Evolutionary conservation across 2,888 invertebrate genomes (phyloP).

Genomic region (Xanthia togata): DNA sequence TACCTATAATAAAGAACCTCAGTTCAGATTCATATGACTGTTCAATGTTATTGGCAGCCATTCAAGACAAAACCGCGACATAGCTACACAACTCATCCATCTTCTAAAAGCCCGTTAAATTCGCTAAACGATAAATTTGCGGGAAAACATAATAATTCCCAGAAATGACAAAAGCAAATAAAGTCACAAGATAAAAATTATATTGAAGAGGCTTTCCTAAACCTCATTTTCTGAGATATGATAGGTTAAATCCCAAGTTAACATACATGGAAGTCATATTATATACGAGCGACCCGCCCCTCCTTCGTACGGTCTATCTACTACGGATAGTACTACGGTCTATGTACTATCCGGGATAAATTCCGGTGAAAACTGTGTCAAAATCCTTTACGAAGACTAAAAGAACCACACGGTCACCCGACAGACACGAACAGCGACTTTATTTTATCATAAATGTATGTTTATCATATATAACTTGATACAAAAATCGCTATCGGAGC

Average conservation of each 20-base stretch:
- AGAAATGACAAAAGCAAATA: background rate
- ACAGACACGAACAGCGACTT: too few relatives aligned
- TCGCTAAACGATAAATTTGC: constrained; percentile 1
- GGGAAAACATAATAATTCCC: background rate
- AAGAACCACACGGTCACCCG: too few relatives aligned
- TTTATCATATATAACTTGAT: background rate
- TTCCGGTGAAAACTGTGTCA: too few relatives aligned
- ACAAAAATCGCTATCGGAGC: background rate
- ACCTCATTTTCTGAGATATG: background rate
- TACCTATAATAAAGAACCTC: background rate
- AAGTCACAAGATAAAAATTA: background rate
- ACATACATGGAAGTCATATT: background rate
- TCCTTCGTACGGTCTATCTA: too few relatives aligned
- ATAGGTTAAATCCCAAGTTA: background rate
- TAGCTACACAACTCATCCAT: constrained; percentile 17
- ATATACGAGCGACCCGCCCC: too few relatives aligned
- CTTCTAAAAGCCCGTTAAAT: constrained; percentile 10
- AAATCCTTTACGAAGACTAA: too few relatives aligned
- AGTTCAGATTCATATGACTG: constrained; percentile 4
- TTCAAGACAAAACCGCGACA: constrained; percentile 12
- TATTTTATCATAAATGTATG: too few relatives aligned
- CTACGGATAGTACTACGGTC: too few relatives aligned
- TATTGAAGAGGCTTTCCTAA: background rate
- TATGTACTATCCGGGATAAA: too few relatives aligned
- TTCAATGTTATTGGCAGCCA: constrained; percentile 6